A percentile compares a stretch with the other conserved stretches of the same genome.
phyloP scores from a whole-genome alignment of 2,888 invertebrate genomes.

The Tubulanus polymorphus region DNA sequence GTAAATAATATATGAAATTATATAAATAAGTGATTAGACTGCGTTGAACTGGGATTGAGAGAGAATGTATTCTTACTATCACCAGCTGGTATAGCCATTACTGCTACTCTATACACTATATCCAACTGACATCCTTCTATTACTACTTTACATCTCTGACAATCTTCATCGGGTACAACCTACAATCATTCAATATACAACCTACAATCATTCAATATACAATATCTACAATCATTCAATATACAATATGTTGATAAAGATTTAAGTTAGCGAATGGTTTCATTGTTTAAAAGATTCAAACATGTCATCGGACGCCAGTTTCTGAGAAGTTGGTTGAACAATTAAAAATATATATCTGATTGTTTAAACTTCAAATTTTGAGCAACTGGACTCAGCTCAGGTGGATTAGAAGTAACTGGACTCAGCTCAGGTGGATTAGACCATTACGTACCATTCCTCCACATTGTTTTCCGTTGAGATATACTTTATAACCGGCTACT shows the following conservation, averaged over 20 bases:
- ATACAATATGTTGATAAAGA: too few relatives aligned
- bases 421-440: too few relatives aligned
- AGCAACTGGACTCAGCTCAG: background rate
- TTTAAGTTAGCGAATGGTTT: too few relatives aligned
- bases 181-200: too few relatives aligned
- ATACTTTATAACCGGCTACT: slow-evolving; percentile 48
- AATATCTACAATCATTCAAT: too few relatives aligned
- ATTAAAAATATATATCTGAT: too few relatives aligned
- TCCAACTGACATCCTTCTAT: slow-evolving; percentile 47
- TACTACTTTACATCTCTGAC: slow-evolving; percentile 49
- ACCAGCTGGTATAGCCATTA: slow-evolving; percentile 44
- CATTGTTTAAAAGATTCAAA: background rate
- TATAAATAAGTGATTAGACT: too few relatives aligned
- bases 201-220: too few relatives aligned
- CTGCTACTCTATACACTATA: slow-evolving; percentile 41
- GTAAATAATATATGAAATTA: too few relatives aligned
- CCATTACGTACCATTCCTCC: slow-evolving; percentile 40
- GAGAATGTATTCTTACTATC: slow-evolving; percentile 10
- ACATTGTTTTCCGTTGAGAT: slow-evolving; percentile 50
- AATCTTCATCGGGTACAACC: slow-evolving; percentile 45
- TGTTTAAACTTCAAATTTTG: background rate
- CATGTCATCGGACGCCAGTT: background rate
- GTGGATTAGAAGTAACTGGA: background rate
- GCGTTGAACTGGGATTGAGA: too few relatives aligned
- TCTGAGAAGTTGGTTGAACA: background rate